Conservation (phyloP, 2,888 invertebrate species). For the Ichneumon xanthorius region DNA sequence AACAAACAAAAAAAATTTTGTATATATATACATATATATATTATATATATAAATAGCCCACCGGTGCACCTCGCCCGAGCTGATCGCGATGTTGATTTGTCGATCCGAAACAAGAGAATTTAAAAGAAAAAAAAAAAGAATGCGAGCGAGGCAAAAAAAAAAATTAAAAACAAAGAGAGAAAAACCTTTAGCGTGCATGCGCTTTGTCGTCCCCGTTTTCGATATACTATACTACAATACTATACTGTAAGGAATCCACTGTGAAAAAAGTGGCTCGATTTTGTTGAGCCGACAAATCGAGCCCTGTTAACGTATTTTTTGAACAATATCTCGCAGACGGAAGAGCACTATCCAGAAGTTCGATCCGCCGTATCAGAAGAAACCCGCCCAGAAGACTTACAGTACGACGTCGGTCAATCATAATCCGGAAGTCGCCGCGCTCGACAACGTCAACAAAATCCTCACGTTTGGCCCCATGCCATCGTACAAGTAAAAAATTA, state of each 20-base stretch:
- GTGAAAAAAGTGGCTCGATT: constrained; percentile 62
- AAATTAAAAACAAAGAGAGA: constrained; percentile 23
- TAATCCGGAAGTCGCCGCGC: constrained; percentile 91
- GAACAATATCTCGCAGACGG: constrained; percentile 87
- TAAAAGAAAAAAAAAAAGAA: background rate
- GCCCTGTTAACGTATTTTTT: constrained; percentile 56
- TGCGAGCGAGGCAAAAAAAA: background rate
- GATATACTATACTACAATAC: constrained; percentile 48
- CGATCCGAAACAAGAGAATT: background rate
- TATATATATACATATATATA: background rate
- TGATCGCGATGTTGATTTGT: constrained; percentile 14
- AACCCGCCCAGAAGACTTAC: constrained; percentile 92
- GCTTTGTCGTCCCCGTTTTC: constrained; percentile 78
- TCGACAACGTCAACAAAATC: constrained; percentile 93
- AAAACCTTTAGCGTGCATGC: constrained; percentile 77
- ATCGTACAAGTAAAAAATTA: constrained; percentile 88
- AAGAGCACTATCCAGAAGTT: constrained; percentile 95
- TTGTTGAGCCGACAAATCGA: constrained; percentile 39
- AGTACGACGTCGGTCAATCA: constrained; percentile 89
- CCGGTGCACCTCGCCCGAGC: constrained; percentile 55
- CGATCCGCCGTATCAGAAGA: constrained; percentile 95
- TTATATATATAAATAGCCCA: constrained; percentile 11
- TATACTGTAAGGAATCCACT: constrained; percentile 22
- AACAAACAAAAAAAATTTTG: background rate
- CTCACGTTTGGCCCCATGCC: constrained; percentile 91